Base-by-base conservation (phyloP, 2,797 vertebrate genomes). In the Oceanodroma leucorhoa region DNA sequence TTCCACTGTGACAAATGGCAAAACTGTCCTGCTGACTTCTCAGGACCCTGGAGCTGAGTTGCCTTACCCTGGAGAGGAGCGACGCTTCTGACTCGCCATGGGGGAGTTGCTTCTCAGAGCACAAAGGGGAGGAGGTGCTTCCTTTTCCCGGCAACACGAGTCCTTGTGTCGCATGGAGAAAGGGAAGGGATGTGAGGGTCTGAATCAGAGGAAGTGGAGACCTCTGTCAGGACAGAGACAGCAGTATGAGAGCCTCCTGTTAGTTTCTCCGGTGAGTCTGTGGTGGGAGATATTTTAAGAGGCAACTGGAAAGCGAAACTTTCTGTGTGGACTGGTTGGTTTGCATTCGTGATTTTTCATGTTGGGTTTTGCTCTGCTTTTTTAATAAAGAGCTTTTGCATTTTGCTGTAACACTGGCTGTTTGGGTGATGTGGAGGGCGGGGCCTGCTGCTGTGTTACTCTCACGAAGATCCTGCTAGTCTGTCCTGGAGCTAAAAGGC, bases 341-440 rank as follows among this genome's bases (percentile, higher is more conserved):
- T 91, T 67, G 45, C n/a, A 29, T 53, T 92, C 3, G 2, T 55
- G 34, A 11, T 71, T 84, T 78, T 55, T 83, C 41, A 15, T 54
- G 20, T 2, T 67, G 40, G 12, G 11, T 70, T 89, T 94, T 87
- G 21, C 41, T 48, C 19, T 77, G 18, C 14, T 50, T 84, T 91
- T 53, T 65, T 60, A 96, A 95, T 95, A 97, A 91, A 94, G 55
- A 86, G 32, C 13, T 76, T 92, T 71, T 87, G 32, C 19, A 45
- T 92, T 91, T 95, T 91, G 62, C 29, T 1, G 0, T 86, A 60
- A 48, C 6, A 1, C 10, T 54, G 36, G 11, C 8, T 72, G 15
- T 34, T 87, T 79, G 58, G 36, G 46, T 72, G 46, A 10, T 14
- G 46, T 5, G 41, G 40, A 60, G 40, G 46, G 34, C 30, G 55